These are phyloP conservation scores for Ophonus ardosiacus DNA, from an alignment of 2,888 invertebrate species.

Conservation along the genomic window DNA sequence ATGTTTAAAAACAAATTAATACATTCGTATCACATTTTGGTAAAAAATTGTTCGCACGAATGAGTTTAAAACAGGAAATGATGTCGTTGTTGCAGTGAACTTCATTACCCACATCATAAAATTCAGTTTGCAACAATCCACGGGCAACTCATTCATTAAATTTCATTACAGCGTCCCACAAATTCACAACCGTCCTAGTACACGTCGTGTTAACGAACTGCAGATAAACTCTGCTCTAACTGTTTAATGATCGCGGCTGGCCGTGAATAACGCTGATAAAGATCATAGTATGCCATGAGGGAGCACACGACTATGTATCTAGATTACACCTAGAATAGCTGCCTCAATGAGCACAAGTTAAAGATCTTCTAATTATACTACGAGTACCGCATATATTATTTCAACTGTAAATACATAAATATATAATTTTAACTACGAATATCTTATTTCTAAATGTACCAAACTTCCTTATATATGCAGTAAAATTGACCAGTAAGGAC, in stretches of 20 bases:
- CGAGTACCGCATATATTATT: too few species aligned
- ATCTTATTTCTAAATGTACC: too few species aligned
- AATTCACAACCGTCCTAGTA: neutral
- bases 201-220: conserved; percentile 22
- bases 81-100: neutral
- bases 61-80: neutral
- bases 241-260: conserved; percentile 31
- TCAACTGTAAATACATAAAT: too few species aligned
- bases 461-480: too few species aligned
- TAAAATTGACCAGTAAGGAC: too few species aligned
- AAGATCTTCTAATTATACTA: neutral
- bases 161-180: neutral
- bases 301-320: neutral
- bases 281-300: conserved; percentile 15
- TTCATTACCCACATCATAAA: conserved; percentile 1
- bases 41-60: neutral
- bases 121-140: conserved; percentile 16
- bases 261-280: conserved; percentile 27
- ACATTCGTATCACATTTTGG: neutral
- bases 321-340: neutral
- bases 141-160: neutral
- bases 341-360: neutral
- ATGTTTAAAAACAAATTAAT: neutral
- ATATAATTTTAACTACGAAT: too few species aligned
- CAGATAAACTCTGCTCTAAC: conserved; percentile 27